Conservation (phyloP, 2,888 invertebrate species). For the Spatulosminthurus flaviceps region DNA sequence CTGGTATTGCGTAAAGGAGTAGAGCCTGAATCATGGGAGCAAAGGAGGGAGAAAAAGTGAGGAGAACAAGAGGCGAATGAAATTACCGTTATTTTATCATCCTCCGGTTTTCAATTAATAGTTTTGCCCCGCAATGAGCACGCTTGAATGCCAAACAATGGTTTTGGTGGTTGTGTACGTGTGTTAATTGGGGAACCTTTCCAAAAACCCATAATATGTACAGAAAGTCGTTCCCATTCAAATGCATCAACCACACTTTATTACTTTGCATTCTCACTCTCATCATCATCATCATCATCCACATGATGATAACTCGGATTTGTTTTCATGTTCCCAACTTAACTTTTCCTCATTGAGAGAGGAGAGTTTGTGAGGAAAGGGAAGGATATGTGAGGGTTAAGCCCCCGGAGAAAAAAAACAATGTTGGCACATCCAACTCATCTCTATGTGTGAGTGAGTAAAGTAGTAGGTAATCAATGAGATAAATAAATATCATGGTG, state of each 20-base stretch:
- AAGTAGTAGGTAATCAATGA: constrained; percentile 13
- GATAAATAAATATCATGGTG: constrained; percentile 16
- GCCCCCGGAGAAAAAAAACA: neutral
- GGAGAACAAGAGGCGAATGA: neutral
- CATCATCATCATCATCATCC: neutral
- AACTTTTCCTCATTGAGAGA: constrained; percentile 3
- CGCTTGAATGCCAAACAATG: constrained; percentile 34
- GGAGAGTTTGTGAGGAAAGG: no score
- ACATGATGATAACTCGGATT: neutral
- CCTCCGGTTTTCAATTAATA: constrained; percentile 41
- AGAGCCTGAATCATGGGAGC: no score
- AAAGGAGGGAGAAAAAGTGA: neutral
- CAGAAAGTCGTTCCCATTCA: neutral
- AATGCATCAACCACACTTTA: constrained; percentile 13
- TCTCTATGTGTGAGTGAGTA: neutral
- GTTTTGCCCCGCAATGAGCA: constrained; percentile 35
- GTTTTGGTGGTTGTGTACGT: constrained; percentile 8
- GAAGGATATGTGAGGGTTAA: neutral
- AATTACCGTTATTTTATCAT: constrained; percentile 5
- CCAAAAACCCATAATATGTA: neutral
- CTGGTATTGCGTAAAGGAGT: no score
- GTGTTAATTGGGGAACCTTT: constrained; percentile 18
- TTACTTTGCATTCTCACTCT: neutral
- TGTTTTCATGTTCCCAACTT: constrained; percentile 19
- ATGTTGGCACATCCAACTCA: neutral